A percentile compares a stretch with the other conserved stretches of the same genome.
These are phyloP conservation scores for Drosophila longiperda DNA, from an alignment of 2,888 invertebrate genomes.

Conservation along the genomic window DNA sequence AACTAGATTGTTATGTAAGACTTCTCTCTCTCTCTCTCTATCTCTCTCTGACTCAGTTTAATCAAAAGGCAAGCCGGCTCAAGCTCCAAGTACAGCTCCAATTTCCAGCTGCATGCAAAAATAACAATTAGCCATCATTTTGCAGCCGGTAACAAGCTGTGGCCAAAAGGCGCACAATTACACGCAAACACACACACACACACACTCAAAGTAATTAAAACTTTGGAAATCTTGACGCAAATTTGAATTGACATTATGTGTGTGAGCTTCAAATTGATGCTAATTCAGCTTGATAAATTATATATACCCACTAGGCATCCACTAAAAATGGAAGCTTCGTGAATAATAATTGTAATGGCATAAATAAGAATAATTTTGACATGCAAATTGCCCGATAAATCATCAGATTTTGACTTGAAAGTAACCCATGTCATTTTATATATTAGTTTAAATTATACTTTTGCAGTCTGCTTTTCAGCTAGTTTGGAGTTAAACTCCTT, in stretches of 20 bases:
- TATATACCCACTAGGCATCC: background rate
- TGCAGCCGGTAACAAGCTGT: slow-evolving; percentile 54
- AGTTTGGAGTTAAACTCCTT: background rate
- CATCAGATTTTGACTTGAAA: background rate
- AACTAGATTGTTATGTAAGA: slow-evolving; percentile 78
- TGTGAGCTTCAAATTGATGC: slow-evolving; percentile 39
- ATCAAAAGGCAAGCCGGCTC: slow-evolving; percentile 55
- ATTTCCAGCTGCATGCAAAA: slow-evolving; percentile 59
- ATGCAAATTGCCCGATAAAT: background rate
- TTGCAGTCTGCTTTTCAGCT: background rate
- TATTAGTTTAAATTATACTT: background rate
- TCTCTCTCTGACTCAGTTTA: slow-evolving; percentile 29
- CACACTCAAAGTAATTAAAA: slow-evolving; percentile 59
- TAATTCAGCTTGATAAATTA: slow-evolving; percentile 25
- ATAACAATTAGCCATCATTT: slow-evolving; percentile 77
- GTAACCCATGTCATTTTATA: background rate
- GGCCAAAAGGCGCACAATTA: slow-evolving; percentile 14
- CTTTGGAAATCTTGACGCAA: slow-evolving; percentile 51
- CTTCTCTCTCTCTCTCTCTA: slow-evolving; percentile 39
- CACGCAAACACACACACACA: background rate
- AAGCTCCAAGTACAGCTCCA: slow-evolving; percentile 25
- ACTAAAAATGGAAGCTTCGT: background rate
- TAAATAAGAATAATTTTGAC: background rate
- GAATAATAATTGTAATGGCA: background rate
- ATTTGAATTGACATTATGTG: slow-evolving; percentile 63